phyloP scores from a whole-genome alignment of 2,888 invertebrate species.

The Himalopsyche japonica region DNA sequence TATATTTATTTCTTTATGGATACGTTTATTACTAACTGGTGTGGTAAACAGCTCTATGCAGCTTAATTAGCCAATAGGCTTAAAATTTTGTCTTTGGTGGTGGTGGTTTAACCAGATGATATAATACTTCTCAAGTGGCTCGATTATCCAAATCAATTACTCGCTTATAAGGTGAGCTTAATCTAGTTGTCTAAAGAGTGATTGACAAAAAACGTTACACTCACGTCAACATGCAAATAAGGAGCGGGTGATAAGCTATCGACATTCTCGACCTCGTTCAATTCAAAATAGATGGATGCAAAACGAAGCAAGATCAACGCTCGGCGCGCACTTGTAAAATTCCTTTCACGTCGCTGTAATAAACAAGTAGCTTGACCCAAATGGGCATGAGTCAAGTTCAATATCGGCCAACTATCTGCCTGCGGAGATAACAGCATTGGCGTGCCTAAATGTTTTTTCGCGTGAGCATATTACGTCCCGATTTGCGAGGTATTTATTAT shows the following conservation, averaged over 20 bases:
- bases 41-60: no score
- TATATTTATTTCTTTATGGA: no score
- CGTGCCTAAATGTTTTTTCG: not conserved
- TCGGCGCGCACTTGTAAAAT: conserved; percentile 18
- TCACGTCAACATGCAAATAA: not conserved
- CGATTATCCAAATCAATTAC: not conserved
- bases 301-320: not conserved
- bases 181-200: not conserved
- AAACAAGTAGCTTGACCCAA: conserved; percentile 28
- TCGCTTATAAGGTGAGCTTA: not conserved
- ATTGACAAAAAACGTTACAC: not conserved
- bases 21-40: no score
- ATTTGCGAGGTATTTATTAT: no score
- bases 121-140: not conserved
- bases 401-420: not conserved
- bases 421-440: not conserved
- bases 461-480: no score
- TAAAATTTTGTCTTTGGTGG: no score
- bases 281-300: not conserved
- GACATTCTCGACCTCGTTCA: not conserved
- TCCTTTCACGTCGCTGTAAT: conserved; percentile 29
- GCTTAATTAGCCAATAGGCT: no score
- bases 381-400: conserved; percentile 23
- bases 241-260: not conserved
- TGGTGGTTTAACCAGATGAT: no score